A percentile compares a stretch with the other conserved stretches of the same genome.
phyloP scores from a whole-genome alignment of 2,113 vertebrate genomes.

The Papio anubis region DNA sequence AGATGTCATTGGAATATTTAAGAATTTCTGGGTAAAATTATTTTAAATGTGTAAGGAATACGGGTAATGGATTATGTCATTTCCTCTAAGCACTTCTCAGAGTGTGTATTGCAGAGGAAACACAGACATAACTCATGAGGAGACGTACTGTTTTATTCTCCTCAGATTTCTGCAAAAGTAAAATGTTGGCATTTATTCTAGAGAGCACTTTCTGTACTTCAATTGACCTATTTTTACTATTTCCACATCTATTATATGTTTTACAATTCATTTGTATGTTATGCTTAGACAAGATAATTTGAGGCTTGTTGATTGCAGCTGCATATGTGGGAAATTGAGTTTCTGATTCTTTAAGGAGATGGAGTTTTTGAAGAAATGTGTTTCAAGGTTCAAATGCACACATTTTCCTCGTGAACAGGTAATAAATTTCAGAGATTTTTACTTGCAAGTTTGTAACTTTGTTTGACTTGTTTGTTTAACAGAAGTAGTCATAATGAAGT shows the following conservation, averaged over 20 bases:
- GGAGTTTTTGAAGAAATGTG: not conserved
- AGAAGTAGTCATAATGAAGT: not conserved
- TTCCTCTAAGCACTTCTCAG: not conserved
- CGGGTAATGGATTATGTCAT: not conserved
- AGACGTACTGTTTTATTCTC: not conserved
- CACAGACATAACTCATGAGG: not conserved
- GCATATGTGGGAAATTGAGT: not conserved
- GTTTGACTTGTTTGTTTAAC: not conserved
- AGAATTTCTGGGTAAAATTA: not conserved
- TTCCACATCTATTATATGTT: not conserved
- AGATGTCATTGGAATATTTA: not conserved
- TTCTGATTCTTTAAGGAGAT: not conserved
- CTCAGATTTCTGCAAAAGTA: not conserved
- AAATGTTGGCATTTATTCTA: not conserved
- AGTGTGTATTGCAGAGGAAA: not conserved
- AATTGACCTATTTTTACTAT: not conserved
- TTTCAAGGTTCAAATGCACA: not conserved
- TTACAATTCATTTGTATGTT: not conserved
- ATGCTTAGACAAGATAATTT: constrained; percentile 28
- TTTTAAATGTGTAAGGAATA: constrained; percentile 7
- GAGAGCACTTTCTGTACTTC: not conserved
- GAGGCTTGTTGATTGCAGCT: not conserved
- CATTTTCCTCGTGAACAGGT: not conserved
- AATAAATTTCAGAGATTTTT: not conserved
- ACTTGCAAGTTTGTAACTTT: not conserved